Evolutionary conservation across 2,113 vertebrate species (phyloP), one percentile per base, ranked within the genome.

Genomic region (Andinoacara biseriatus): DNA sequence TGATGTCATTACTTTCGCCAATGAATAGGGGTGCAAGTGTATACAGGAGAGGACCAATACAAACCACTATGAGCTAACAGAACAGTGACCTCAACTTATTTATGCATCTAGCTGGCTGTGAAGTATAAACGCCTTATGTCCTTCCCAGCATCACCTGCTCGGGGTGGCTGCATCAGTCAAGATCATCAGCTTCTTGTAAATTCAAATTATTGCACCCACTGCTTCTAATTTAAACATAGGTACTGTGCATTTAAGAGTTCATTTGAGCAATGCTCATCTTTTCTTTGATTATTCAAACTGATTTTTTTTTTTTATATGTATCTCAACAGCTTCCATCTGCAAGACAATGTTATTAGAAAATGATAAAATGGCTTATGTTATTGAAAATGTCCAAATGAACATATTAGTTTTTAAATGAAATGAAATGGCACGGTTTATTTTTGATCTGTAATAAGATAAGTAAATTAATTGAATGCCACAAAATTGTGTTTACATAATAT

Each of bases 1-100:
- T 3, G 98, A 99, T 0, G 97, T 99, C 91, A 98, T 99, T 87
- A 97, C 98, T 1, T 95, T 99, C 93, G 88, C 95, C 0, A 95
- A 94, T 4, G 96, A 97, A 26, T 97, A 96, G 90, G 10, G 35
- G 10, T 17, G 6, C 43, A 74, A 62, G 43, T 18, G 29, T 33
- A 22, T 18, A 2, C 59, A n/a, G 4, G 61, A 15, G 1, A 67
- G 54, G 31, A 83, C 43, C 8, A 76, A 31, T 22, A 63, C 62
- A 83, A 83, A 85, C 81, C 67, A 82, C 58, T 82, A 84, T 43
- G 59, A 76, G 46, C 80, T 58, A 72, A 54, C 24, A 83, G 76
- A 81, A 82, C 58, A 74, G 52, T 52, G 80, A 86, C 75, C 85
- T 88, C 84, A 78, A 59, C 26, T 22, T 89, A 86, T 87, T 76